A percentile compares a stretch with the other conserved stretches of the same genome.
These are phyloP conservation scores for Raja brachyura DNA, from an alignment of 2,113 vertebrate species.

Conservation along the genomic window DNA sequence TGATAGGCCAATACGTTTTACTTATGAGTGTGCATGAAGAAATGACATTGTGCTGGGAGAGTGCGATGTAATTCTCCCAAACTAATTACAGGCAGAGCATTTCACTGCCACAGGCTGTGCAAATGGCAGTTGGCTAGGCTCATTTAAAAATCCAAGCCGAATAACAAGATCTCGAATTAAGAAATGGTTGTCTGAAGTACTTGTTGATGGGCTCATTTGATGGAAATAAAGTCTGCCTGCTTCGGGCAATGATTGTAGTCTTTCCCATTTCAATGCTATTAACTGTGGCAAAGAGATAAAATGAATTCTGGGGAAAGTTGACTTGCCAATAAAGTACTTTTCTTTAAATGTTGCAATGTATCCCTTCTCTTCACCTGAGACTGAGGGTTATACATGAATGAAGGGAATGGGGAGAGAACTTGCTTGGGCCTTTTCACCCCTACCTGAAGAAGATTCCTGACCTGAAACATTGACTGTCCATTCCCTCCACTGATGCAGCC, in stretches of 20 bases:
- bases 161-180: not conserved
- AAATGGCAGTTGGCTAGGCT: not conserved
- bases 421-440: no score
- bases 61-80: not conserved
- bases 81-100: not conserved
- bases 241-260: not conserved
- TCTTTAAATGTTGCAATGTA: constrained; percentile 3
- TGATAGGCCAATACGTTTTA: not conserved
- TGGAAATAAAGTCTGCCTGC: not conserved
- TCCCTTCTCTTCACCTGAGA: not conserved
- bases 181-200: not conserved
- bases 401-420: no score
- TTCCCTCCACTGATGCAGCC: no score
- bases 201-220: not conserved
- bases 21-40: not conserved
- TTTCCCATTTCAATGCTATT: not conserved
- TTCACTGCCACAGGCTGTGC: not conserved
- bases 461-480: no score
- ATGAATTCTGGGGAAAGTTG: not conserved
- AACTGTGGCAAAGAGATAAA: not conserved
- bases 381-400: not conserved
- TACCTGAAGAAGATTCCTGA: no score
- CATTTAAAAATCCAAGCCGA: not conserved
- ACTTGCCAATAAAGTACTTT: not conserved
- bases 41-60: not conserved